Percentiles rank a stretch among this genome's conserved stretches.
Conservation (phyloP, 2,888 invertebrate species). For the Acanthococcus lagerstroemiae region DNA sequence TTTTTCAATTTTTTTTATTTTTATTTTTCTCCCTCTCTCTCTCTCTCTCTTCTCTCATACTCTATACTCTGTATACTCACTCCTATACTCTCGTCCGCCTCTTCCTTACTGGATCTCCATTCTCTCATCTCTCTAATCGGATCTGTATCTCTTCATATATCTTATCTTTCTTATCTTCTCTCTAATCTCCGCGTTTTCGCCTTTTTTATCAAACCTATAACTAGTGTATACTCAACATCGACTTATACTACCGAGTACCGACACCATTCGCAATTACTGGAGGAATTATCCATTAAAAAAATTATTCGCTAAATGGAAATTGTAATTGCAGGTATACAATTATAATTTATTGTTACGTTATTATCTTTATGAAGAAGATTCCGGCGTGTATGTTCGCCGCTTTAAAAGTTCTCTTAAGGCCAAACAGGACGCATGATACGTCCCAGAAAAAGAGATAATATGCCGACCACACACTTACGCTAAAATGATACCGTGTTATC, state of each 20-base stretch:
- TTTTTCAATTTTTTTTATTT: slow-evolving; percentile 5
- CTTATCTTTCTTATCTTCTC: not conserved
- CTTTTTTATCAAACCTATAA: not conserved
- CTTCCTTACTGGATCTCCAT: too few species aligned
- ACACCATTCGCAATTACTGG: slow-evolving; percentile 24
- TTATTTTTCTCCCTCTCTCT: too few species aligned
- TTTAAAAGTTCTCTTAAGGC: not conserved
- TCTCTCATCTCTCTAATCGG: not conserved
- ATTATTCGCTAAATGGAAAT: slow-evolving; percentile 27
- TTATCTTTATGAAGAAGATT: slow-evolving; percentile 24
- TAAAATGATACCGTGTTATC: slow-evolving; percentile 23
- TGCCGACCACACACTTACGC: slow-evolving; percentile 20
- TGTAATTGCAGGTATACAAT: slow-evolving; percentile 25
- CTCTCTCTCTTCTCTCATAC: too few species aligned
- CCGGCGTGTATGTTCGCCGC: not conserved
- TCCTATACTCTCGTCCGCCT: too few species aligned
- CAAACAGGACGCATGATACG: too few species aligned
- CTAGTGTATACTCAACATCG: slow-evolving; percentile 7
- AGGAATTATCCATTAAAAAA: slow-evolving; percentile 26
- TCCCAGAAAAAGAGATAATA: not conserved
- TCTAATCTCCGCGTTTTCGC: not conserved
- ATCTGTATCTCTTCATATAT: not conserved
- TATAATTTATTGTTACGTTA: slow-evolving; percentile 27
- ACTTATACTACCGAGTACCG: slow-evolving; percentile 10
- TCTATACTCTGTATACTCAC: too few species aligned